phyloP scores from a whole-genome alignment of 2,113 vertebrate species.

The Mola mola region DNA sequence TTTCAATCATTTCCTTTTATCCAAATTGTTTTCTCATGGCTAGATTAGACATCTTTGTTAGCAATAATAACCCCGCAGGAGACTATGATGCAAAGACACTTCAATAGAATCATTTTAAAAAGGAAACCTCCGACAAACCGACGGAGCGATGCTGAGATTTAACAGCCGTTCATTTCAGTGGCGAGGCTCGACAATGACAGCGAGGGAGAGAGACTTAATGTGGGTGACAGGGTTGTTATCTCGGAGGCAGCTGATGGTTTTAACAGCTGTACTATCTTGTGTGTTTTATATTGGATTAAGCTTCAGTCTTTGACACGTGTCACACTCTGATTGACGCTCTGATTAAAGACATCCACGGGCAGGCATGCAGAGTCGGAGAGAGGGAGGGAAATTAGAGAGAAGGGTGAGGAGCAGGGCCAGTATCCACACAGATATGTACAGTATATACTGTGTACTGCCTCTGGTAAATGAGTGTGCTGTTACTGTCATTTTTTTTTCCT shows the following conservation, averaged over 20 bases:
- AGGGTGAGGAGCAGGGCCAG: neutral
- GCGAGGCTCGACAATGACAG: conserved; percentile 28
- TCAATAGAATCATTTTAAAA: conserved; percentile 8
- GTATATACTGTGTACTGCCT: too few species aligned
- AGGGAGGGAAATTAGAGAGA: neutral
- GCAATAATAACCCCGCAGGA: conserved; percentile 53
- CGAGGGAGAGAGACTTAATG: conserved; percentile 42
- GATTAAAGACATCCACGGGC: conserved; percentile 73
- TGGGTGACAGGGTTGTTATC: conserved; percentile 73
- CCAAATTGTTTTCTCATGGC: conserved; percentile 30
- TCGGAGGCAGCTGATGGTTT: conserved; percentile 64
- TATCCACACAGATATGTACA: too few species aligned
- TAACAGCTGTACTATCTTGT: conserved; percentile 75
- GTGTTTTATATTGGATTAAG: conserved; percentile 75
- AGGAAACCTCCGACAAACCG: neutral
- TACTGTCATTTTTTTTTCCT: too few species aligned
- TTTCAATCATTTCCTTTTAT: conserved; percentile 32
- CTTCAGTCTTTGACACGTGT: conserved; percentile 59
- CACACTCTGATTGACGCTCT: conserved; percentile 67
- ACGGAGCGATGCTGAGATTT: conserved; percentile 54
- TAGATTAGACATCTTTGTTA: conserved; percentile 43
- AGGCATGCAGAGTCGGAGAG: conserved; percentile 28
- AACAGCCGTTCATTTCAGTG: conserved; percentile 62
- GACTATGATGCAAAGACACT: conserved; percentile 53
- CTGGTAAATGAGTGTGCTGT: too few species aligned